Percentiles rank a stretch among this genome's conserved stretches.
phyloP scores from a whole-genome alignment of 2,888 invertebrate species.

The Andrena chrysosceles region DNA sequence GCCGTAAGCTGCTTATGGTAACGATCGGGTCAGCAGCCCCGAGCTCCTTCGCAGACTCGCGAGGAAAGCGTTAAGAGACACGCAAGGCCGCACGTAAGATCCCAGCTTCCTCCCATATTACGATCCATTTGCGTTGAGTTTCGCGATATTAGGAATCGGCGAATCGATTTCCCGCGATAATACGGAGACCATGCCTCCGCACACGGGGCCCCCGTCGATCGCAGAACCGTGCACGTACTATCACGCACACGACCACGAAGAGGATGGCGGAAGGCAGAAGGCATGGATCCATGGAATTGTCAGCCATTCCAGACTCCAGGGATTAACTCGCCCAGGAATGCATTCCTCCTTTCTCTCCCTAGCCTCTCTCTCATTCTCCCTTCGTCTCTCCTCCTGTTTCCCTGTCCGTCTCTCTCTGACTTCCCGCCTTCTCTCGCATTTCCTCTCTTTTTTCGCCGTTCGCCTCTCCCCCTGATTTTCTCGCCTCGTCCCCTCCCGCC shows the following conservation, averaged over 20 bases:
- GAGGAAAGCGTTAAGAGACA: slow-evolving; percentile 28
- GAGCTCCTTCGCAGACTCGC: background rate
- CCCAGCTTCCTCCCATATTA: slow-evolving; percentile 74
- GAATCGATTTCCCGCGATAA: slow-evolving; percentile 77
- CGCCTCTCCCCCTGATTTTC: slow-evolving; percentile 45
- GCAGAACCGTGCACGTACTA: slow-evolving; percentile 26
- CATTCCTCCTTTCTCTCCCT: slow-evolving; percentile 67
- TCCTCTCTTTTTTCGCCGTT: slow-evolving; percentile 27
- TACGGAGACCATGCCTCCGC: slow-evolving; percentile 35
- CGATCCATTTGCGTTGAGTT: slow-evolving; percentile 79
- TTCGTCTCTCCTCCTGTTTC: slow-evolving; percentile 11
- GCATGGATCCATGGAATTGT: slow-evolving; percentile 79
- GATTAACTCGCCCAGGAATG: slow-evolving; percentile 82
- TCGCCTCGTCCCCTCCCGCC: slow-evolving; percentile 28
- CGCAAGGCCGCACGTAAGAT: slow-evolving; percentile 38
- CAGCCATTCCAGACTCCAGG: slow-evolving; percentile 79
- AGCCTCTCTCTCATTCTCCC: background rate
- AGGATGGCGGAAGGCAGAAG: slow-evolving; percentile 67
- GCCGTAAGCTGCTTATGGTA: slow-evolving; percentile 41
- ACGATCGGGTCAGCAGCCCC: slow-evolving; percentile 45
- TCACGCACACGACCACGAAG: slow-evolving; percentile 41
- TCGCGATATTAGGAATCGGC: slow-evolving; percentile 79
- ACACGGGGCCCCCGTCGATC: slow-evolving; percentile 9
- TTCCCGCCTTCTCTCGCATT: slow-evolving; percentile 34
- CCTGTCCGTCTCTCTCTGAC: background rate